A percentile compares a stretch with the other conserved stretches of the same genome.
Conservation (phyloP, 2,113 vertebrate genomes). For the Geococcyx californianus region DNA sequence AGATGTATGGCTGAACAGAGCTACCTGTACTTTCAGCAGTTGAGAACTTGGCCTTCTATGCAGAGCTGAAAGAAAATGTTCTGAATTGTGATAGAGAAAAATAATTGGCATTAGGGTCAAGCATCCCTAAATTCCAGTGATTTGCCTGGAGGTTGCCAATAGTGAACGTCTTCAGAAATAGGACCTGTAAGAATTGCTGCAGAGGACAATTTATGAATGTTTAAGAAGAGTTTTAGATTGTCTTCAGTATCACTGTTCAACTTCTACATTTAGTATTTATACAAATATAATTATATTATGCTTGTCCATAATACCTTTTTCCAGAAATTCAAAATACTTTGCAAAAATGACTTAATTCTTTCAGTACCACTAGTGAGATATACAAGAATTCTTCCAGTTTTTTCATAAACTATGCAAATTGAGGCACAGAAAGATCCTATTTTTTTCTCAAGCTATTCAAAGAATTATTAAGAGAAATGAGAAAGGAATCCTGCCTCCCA, state of each 20-base stretch:
- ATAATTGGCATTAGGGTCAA: background rate
- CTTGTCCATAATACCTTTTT: background rate
- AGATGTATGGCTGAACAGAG: background rate
- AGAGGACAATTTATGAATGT: background rate
- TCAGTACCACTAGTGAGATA: background rate
- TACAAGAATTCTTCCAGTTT: background rate
- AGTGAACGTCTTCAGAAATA: background rate
- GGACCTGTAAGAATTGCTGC: background rate
- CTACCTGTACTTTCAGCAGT: background rate
- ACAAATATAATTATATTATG: background rate
- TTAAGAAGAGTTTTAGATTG: background rate
- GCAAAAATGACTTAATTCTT: background rate
- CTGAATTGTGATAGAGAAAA: background rate
- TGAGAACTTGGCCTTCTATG: background rate
- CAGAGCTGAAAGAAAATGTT: background rate
- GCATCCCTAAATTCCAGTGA: background rate
- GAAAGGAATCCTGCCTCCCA: background rate
- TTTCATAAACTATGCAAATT: background rate
- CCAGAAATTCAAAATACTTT: background rate
- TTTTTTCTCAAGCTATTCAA: background rate
- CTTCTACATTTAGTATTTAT: background rate
- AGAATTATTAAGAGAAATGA: background rate
- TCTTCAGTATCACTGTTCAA: background rate
- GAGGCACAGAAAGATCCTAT: background rate
- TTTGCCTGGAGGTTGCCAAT: background rate